phyloP scores from a whole-genome alignment of 2,113 vertebrate species.

The Phodopus roborovskii region DNA sequence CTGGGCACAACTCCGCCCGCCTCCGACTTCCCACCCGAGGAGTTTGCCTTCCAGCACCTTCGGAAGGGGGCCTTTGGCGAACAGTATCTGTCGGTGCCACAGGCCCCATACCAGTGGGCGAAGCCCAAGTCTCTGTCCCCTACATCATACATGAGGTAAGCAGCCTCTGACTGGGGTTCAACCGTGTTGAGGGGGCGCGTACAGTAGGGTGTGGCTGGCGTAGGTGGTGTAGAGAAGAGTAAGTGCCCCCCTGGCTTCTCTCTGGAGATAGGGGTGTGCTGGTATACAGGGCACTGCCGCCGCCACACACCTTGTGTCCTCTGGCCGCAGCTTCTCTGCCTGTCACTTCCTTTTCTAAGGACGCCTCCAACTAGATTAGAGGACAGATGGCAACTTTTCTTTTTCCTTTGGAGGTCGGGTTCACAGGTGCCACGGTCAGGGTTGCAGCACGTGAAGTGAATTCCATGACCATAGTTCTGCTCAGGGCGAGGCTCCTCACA shows the following conservation, averaged over 20 bases:
- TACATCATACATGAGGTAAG: slow-evolving; percentile 93
- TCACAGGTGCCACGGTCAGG: fast-evolving
- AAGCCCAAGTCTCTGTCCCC: slow-evolving; percentile 92
- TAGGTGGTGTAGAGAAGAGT: too few relatives aligned
- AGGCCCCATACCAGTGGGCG: slow-evolving; percentile 94
- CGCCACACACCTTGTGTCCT: fast-evolving
- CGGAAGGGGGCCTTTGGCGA: slow-evolving; percentile 95
- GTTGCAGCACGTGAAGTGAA: fast-evolving
- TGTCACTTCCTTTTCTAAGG: background rate
- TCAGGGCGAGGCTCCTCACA: fast-evolving
- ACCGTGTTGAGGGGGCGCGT: fast-evolving
- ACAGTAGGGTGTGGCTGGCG: fast-evolving
- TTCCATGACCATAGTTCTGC: background rate
- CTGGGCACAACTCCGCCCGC: slow-evolving; percentile 87
- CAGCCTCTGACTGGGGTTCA: fast-evolving
- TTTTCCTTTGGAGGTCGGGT: fast-evolving
- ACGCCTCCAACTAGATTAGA: background rate
- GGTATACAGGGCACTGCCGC: too few relatives aligned
- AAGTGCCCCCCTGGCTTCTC: background rate
- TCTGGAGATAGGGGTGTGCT: background rate
- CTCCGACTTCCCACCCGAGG: slow-evolving; percentile 89
- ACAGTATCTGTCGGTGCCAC: slow-evolving; percentile 95
- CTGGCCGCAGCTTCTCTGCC: background rate
- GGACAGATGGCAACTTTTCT: too few relatives aligned
- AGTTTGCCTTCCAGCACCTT: slow-evolving; percentile 93